Evolutionary conservation across 23 tunicate species (phyloP).

Genomic region (Oikopleura dioica): DNA sequence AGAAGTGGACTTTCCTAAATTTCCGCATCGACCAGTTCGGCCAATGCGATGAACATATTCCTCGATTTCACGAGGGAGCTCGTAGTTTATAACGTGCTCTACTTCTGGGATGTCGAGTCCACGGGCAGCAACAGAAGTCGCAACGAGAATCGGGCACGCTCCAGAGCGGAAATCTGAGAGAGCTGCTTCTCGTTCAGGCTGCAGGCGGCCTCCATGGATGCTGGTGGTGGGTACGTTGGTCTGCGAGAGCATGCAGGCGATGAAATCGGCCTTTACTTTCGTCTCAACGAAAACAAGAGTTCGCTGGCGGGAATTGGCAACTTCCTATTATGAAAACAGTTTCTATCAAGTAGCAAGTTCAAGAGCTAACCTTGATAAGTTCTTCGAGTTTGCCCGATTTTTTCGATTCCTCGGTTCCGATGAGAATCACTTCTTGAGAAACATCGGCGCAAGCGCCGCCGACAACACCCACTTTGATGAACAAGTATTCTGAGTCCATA

Average conservation of each 20-base stretch:
- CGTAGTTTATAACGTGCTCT: slow-evolving; percentile 93
- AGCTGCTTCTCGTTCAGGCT: slow-evolving; percentile 71
- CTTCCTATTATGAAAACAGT: no score
- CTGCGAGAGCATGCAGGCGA: slow-evolving; percentile 67
- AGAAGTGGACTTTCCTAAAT: slow-evolving; percentile 67
- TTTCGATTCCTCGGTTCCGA: not conserved
- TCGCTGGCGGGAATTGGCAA: slow-evolving; percentile 32
- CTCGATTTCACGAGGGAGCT: slow-evolving; percentile 65
- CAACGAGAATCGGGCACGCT: slow-evolving; percentile 55
- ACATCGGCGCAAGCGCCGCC: slow-evolving; percentile 99
- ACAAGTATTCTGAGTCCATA: slow-evolving; percentile 46
- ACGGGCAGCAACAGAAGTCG: slow-evolving; percentile 94
- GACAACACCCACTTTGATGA: slow-evolving; percentile 65
- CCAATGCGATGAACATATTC: slow-evolving; percentile 98
- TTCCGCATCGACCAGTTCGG: slow-evolving; percentile 92
- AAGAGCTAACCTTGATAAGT: slow-evolving; percentile 33
- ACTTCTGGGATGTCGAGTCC: slow-evolving; percentile 91
- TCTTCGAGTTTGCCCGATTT: slow-evolving; percentile 20
- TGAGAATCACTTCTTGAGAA: slow-evolving; percentile 37
- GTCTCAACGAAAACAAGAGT: slow-evolving; percentile 96
- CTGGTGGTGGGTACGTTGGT: slow-evolving; percentile 66
- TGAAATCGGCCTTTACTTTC: slow-evolving; percentile 82
- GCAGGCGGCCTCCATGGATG: slow-evolving; percentile 91
- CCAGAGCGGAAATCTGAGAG: slow-evolving; percentile 67
- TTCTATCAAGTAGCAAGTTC: slow-evolving; percentile 33